These are phyloP conservation scores for Pilophorus perplexus DNA, from an alignment of 2,888 invertebrate species.

Conservation along the genomic window DNA sequence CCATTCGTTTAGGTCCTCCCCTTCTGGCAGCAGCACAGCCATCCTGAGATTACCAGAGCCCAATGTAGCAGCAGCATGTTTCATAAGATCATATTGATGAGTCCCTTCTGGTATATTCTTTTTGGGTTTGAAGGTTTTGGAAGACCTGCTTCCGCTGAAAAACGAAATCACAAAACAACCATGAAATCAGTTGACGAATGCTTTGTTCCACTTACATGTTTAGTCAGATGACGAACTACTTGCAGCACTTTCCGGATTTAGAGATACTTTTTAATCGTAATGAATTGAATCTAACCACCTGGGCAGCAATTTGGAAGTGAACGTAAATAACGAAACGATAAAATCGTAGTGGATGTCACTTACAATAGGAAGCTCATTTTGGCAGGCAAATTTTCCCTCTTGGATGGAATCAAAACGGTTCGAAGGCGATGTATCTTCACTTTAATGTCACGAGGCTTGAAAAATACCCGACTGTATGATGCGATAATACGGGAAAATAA, in stretches of 20 bases:
- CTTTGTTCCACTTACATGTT: constrained; percentile 11
- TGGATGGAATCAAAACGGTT: not conserved
- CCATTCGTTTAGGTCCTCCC: constrained; percentile 99
- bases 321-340: not conserved
- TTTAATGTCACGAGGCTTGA: not conserved
- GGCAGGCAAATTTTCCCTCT: not conserved
- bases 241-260: too few relatives aligned
- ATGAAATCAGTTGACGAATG: not conserved
- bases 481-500: not conserved
- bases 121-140: constrained; percentile 97
- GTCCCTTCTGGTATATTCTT: constrained; percentile 98
- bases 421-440: not conserved
- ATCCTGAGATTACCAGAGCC: constrained; percentile 95
- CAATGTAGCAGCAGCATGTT: constrained; percentile 96
- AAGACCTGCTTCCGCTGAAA: constrained; percentile 78
- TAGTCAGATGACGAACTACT: too few relatives aligned
- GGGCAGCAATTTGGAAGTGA: not conserved
- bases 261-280: too few relatives aligned
- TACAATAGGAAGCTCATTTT: constrained; percentile 48
- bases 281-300: not conserved
- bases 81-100: constrained; percentile 98
- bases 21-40: constrained; percentile 95
- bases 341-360: constrained; percentile 17
- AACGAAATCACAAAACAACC: not conserved
- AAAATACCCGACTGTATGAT: constrained; percentile 8